Percentiles rank a stretch among this genome's conserved stretches.
Conservation (phyloP, 2,113 vertebrate species). For the Pelmatolapia mariae region DNA sequence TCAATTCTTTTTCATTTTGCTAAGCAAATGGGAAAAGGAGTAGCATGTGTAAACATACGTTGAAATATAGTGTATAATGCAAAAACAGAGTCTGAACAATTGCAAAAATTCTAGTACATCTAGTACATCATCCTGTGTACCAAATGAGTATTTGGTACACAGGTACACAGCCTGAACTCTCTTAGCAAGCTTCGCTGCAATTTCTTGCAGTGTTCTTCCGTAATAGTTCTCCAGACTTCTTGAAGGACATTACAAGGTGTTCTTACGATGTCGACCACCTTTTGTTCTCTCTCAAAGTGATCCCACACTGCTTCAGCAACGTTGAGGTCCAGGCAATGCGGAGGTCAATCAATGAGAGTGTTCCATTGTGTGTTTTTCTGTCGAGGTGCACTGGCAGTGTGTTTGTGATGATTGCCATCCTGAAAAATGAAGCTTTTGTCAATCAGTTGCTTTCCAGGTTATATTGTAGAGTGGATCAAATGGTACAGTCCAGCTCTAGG, state of each 20-base stretch:
- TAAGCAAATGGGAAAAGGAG: background rate
- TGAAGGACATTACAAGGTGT: background rate
- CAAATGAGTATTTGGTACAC: background rate
- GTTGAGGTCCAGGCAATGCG: background rate
- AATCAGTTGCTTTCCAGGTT: background rate
- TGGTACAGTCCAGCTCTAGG: background rate
- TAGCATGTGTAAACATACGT: background rate
- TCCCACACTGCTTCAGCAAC: background rate
- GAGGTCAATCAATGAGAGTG: background rate
- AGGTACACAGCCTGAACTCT: background rate
- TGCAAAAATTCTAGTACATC: background rate
- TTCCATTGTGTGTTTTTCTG: background rate
- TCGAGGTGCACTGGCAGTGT: background rate
- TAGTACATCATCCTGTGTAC: background rate
- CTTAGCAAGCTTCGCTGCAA: rapidly evolving
- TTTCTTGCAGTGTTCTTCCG: background rate
- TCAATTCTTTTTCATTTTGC: background rate
- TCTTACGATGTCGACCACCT: rapidly evolving
- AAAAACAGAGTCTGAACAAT: background rate
- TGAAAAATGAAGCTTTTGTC: background rate
- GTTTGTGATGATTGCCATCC: background rate
- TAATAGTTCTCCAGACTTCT: background rate
- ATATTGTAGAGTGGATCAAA: background rate
- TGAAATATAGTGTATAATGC: background rate
- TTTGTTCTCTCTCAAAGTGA: background rate